These are phyloP conservation scores for Perizoma flavofasciatum DNA, from an alignment of 2,888 invertebrate species.

Conservation along the genomic window DNA sequence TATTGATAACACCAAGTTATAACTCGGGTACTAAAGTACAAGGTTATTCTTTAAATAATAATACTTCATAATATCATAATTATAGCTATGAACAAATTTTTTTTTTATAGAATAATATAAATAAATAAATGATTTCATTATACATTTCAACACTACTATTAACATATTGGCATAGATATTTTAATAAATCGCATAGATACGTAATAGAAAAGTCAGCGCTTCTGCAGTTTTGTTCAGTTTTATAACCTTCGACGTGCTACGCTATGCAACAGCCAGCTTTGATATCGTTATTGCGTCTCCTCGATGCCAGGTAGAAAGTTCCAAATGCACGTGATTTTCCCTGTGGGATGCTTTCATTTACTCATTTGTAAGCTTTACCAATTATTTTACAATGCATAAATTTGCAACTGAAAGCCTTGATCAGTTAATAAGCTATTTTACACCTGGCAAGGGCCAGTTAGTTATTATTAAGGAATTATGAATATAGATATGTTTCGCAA, in stretches of 20 bases:
- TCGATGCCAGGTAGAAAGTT: constrained; percentile 24
- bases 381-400: constrained; percentile 16
- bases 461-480: too few relatives aligned
- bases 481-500: too few relatives aligned
- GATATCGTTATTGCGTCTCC: constrained; percentile 27
- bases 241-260: constrained; percentile 15
- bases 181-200: neutral
- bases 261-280: constrained; percentile 23
- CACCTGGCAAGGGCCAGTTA: too few relatives aligned
- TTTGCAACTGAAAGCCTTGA: constrained; percentile 9
- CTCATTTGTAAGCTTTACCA: constrained; percentile 18
- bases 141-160: too few relatives aligned
- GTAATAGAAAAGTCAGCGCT: neutral
- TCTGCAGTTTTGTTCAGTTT: constrained; percentile 8
- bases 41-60: too few relatives aligned
- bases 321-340: constrained; percentile 30
- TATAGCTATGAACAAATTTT: too few relatives aligned
- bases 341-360: constrained; percentile 23
- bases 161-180: too few relatives aligned
- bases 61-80: too few relatives aligned
- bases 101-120: too few relatives aligned
- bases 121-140: too few relatives aligned
- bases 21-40: too few relatives aligned
- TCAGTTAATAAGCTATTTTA: constrained; percentile 1
- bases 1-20: too few relatives aligned